Percentiles rank a stretch among this genome's conserved stretches.
Evolutionary conservation across 2,113 vertebrate genomes (phyloP).

Genomic region (Axis porcinus): DNA sequence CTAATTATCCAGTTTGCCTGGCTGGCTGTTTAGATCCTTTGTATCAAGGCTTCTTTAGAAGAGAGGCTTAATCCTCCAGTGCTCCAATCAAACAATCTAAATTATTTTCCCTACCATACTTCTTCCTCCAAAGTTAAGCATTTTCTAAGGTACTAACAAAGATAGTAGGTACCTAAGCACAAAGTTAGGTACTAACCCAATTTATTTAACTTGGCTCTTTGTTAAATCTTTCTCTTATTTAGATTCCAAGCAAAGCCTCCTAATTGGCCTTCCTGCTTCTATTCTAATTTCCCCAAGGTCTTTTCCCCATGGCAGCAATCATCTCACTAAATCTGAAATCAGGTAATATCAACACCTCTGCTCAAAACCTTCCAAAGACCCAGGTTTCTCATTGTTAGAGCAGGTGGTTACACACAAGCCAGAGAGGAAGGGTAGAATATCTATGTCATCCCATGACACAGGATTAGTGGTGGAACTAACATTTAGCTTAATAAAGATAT

Average conservation of each 20-base stretch:
- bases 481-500: background rate
- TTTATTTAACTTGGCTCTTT: background rate
- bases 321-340: background rate
- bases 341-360: background rate
- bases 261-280: background rate
- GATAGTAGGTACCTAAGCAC: background rate
- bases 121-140: background rate
- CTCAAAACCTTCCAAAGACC: background rate
- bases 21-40: background rate
- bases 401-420: background rate
- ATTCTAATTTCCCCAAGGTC: background rate
- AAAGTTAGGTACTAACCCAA: background rate
- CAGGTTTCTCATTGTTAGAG: background rate
- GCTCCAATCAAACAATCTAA: background rate
- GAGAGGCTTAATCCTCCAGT: background rate
- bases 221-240: background rate
- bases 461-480: background rate
- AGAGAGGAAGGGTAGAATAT: background rate
- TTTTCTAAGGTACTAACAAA: background rate
- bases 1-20: background rate
- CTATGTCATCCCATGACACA: background rate
- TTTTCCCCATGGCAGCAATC: background rate
- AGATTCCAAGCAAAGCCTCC: background rate
- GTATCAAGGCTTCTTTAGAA: background rate
- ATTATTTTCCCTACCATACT: background rate